Evolutionary conservation across 2,113 vertebrate genomes (phyloP).

Genomic region (Brachirus orientalis): DNA sequence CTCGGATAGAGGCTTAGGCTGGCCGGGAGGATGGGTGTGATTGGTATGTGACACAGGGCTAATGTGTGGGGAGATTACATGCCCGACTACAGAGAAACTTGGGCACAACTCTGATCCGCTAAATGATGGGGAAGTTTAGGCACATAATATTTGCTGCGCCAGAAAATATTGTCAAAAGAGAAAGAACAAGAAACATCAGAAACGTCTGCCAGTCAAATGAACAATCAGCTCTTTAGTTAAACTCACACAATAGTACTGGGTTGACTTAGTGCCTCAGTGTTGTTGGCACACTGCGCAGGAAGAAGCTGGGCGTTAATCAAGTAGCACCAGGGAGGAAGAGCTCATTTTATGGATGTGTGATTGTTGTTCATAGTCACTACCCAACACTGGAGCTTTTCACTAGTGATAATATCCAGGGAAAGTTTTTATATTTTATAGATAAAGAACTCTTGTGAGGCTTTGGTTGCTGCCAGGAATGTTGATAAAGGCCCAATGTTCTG

Average conservation of each 20-base stretch:
- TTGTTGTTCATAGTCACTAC: conserved; percentile 39
- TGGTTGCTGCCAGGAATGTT: conserved; percentile 19
- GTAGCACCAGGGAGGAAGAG: conserved; percentile 41
- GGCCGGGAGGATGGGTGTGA: conserved; percentile 40
- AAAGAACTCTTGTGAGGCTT: conserved; percentile 32
- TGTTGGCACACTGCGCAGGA: conserved; percentile 32
- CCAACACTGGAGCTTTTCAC: conserved; percentile 50
- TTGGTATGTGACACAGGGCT: conserved; percentile 52
- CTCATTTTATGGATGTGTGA: conserved; percentile 31
- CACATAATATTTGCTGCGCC: background rate
- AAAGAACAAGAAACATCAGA: background rate
- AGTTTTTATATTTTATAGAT: conserved; percentile 30
- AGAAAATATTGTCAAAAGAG: too few relatives aligned
- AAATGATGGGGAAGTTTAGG: conserved; percentile 36
- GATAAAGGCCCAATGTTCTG: conserved; percentile 30
- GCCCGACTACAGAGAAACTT: conserved; percentile 39
- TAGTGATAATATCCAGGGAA: conserved; percentile 2
- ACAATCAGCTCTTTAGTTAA: background rate
- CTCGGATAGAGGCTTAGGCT: conserved; percentile 60
- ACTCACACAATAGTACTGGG: conserved; percentile 14
- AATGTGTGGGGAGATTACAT: conserved; percentile 55
- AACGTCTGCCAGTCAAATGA: too few relatives aligned
- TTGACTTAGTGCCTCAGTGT: conserved; percentile 37
- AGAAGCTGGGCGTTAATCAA: conserved; percentile 51
- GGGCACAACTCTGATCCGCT: conserved; percentile 23